phyloP scores from a whole-genome alignment of 1,140 invertebrate species.

The Parapsyche elsis region DNA sequence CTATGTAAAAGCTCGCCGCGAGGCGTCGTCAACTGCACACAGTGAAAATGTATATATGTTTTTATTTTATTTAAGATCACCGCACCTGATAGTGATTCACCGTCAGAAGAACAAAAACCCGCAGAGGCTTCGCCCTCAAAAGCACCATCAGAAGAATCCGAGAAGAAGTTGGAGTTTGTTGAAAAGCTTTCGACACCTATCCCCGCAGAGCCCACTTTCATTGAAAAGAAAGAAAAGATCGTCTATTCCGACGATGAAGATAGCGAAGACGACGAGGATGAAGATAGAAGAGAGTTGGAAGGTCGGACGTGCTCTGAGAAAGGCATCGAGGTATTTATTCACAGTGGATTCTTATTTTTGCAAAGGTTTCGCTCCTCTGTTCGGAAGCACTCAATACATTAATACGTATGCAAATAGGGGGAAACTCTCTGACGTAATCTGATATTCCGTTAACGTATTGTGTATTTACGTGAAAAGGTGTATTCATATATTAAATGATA shows the following conservation, averaged over 20 bases:
- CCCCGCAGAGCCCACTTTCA: conserved; percentile 38
- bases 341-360: background rate
- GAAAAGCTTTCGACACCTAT: conserved; percentile 54
- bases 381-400: background rate
- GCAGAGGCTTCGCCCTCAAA: background rate
- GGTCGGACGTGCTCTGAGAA: conserved; percentile 81
- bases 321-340: conserved; percentile 76
- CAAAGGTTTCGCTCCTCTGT: background rate
- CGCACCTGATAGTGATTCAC: conserved; percentile 39
- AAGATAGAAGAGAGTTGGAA: conserved; percentile 79
- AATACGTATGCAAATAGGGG: background rate
- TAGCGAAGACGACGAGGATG: conserved; percentile 66
- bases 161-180: conserved; percentile 52
- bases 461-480: conserved; percentile 18
- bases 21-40: background rate
- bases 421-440: background rate
- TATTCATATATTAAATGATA: conserved; percentile 12
- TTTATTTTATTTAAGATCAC: conserved; percentile 59
- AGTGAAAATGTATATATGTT: background rate
- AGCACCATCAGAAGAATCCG: conserved; percentile 54
- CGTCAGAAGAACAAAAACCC: conserved; percentile 24
- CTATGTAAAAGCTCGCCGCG: background rate
- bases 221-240: conserved; percentile 56
- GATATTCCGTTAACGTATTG: background rate
- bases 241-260: conserved; percentile 63